Evolutionary conservation across 1,140 invertebrate species (phyloP), one percentile per base, ranked within the genome.

Genomic region (Brachionus calyciflorus): DNA sequence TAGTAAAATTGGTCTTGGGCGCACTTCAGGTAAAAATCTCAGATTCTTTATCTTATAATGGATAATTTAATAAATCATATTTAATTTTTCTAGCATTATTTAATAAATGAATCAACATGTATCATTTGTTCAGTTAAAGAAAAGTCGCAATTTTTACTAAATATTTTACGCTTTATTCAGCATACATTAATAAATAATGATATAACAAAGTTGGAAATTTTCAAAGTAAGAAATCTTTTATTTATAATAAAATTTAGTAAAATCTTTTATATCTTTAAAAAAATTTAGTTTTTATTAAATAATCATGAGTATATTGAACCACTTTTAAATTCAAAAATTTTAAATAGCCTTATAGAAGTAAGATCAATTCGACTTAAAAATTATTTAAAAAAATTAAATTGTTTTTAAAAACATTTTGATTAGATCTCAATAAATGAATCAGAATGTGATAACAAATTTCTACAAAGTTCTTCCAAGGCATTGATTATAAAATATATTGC

Each of bases 401-500:
- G 19, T 51, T 48, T 33, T 28, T 19, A 17, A 28, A 70, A 30
- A 10, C 19, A 24, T 24, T 12, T 63, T 30, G n/a, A n/a, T 30
- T 65, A 73, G 69, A 73, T 73, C 28, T 73, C 69, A 24, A 19
- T 73, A 17, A 24, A 12, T 0, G 69, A 55, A 73, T 55, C 40
- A 10, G 69, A 73, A 53, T 51, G 19, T 3, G 46, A 49, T 24
- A 73, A 73, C 17, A 40, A 41, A 30, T 49, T 73, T 12, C 10
- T 73, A 12, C 26, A 73, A 14, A 53, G 44, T 14, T 51, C 69
- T 21, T 51, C 26, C 9, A 49, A 55, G 26, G 51, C 69, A 2
- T 49, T 73, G 9, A 55, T 73, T 17, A 49, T 73, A 12, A 73
- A 73, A 55, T 73, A 73, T 14, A 51, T 73, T 10, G 69, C 69